A percentile compares a stretch with the other conserved stretches of the same genome.
Conservation (phyloP, 2,113 vertebrate species). For the Bujurquina vittata region DNA sequence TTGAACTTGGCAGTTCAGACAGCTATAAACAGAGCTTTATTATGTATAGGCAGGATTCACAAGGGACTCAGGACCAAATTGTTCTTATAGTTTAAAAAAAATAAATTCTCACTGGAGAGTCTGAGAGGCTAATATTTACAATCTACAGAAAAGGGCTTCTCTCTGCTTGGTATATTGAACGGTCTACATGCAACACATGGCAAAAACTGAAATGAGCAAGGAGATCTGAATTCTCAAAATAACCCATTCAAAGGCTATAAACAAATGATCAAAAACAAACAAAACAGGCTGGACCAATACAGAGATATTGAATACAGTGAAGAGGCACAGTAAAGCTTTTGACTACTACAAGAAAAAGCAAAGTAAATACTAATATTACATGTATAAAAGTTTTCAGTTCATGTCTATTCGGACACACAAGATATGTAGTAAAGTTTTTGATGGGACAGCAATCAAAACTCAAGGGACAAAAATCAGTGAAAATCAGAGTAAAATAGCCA, state of each 20-base stretch:
- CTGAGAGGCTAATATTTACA: not conserved
- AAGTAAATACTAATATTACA: constrained; percentile 2
- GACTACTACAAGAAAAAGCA: not conserved
- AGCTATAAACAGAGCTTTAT: constrained; percentile 8
- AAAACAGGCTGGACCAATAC: not conserved
- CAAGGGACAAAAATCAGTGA: not conserved
- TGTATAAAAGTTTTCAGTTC: not conserved
- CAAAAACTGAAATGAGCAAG: not conserved
- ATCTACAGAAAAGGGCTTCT: not conserved
- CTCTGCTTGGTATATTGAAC: not conserved
- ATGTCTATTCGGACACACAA: too few relatives aligned
- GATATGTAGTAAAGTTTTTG: not conserved
- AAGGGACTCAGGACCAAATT: not conserved
- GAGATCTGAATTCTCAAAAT: not conserved
- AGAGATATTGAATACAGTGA: not conserved
- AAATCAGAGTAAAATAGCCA: constrained; percentile 6
- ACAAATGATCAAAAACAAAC: not conserved
- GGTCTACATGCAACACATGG: not conserved
- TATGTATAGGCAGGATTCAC: not conserved
- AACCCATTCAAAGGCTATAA: not conserved
- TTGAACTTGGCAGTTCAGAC: not conserved
- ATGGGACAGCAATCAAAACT: not conserved
- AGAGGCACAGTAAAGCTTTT: not conserved
- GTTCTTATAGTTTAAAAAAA: not conserved
- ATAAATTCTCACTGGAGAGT: not conserved